Conservation (phyloP, 2,113 vertebrate genomes). For the Camelus dromedarius region DNA sequence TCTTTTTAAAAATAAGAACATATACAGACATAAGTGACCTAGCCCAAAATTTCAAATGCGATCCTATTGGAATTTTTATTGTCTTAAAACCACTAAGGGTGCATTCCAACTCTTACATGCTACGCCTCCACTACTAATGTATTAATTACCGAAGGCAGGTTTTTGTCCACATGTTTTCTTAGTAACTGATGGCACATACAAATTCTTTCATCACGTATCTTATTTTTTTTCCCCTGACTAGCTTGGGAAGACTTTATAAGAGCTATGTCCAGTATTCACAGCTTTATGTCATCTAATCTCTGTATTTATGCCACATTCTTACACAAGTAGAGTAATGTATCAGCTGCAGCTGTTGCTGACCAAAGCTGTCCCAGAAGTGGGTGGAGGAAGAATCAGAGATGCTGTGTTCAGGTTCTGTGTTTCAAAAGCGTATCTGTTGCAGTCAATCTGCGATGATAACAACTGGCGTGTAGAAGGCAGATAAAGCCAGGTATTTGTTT, state of each 20-base stretch:
- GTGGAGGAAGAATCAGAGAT: constrained; percentile 59
- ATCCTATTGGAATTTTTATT: constrained; percentile 13
- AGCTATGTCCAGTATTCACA: constrained; percentile 47
- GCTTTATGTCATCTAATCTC: constrained; percentile 61
- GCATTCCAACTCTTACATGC: not conserved
- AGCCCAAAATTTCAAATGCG: not conserved
- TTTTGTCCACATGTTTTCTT: not conserved
- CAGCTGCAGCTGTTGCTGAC: constrained; percentile 76
- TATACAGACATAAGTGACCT: not conserved
- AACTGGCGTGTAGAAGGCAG: constrained; percentile 67
- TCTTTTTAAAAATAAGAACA: constrained; percentile 11
- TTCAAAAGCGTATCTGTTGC: constrained; percentile 68
- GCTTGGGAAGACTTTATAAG: constrained; percentile 49
- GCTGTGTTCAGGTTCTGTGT: constrained; percentile 27
- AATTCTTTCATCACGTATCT: not conserved
- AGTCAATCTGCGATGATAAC: constrained; percentile 71
- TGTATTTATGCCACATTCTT: constrained; percentile 67
- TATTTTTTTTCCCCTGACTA: not conserved
- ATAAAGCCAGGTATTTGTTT: constrained; percentile 64
- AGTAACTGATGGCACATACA: not conserved
- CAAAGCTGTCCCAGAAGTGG: constrained; percentile 56
- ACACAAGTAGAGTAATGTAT: constrained; percentile 54
- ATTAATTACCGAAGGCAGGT: not conserved
- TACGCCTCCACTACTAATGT: not conserved
- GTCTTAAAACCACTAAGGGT: not conserved